phyloP scores from a whole-genome alignment of 2,888 invertebrate genomes.

The Leuctra nigra region DNA sequence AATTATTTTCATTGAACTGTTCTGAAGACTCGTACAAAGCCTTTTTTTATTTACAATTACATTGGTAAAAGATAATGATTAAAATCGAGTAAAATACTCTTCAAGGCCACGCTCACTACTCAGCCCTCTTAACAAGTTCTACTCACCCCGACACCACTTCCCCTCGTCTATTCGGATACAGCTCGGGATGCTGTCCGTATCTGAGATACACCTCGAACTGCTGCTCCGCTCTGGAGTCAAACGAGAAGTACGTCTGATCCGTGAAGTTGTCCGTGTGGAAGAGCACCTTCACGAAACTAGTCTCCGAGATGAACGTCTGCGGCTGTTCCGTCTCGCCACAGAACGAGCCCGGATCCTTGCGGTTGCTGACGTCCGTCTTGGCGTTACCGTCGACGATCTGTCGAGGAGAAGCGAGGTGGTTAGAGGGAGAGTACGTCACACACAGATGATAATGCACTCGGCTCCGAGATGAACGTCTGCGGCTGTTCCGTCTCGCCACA shows the following conservation, averaged over 20 bases:
- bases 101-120: no score
- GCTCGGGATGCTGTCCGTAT: constrained; percentile 89
- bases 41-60: no score
- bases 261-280: constrained; percentile 92
- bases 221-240: constrained; percentile 82
- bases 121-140: no score
- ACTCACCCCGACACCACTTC: constrained; percentile 75
- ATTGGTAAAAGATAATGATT: no score
- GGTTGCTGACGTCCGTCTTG: constrained; percentile 80
- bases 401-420: constrained; percentile 32
- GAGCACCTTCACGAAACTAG: constrained; percentile 83
- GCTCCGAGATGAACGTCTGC: constrained; percentile 91
- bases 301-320: constrained; percentile 91
- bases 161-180: constrained; percentile 84
- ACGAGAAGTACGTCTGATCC: constrained; percentile 83
- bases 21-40: no score
- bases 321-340: constrained; percentile 92
- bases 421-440: not conserved
- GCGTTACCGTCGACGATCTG: constrained; percentile 89
- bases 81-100: no score
- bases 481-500: constrained; percentile 92
- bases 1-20: no score
- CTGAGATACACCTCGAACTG: constrained; percentile 84
- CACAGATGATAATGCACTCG: constrained; percentile 48
- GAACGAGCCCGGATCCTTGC: constrained; percentile 83